Base-by-base conservation (phyloP, 2,888 invertebrate species). In the Gisinianus flammeolus region DNA sequence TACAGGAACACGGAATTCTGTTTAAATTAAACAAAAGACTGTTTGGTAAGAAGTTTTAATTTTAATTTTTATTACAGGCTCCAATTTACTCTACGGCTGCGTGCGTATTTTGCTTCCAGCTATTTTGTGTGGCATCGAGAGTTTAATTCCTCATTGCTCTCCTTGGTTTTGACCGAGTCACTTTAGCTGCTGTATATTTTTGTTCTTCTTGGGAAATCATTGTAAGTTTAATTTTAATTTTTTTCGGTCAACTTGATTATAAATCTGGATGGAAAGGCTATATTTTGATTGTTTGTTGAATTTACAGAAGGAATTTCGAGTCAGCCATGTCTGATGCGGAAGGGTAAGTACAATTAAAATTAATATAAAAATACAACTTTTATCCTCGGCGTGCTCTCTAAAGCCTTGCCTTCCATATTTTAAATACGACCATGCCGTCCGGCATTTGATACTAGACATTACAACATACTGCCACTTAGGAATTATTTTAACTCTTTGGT, bases 301-400 rank as follows among this genome's bases (percentile, higher is more conserved):
- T 56, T 80, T 79, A 10, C 79, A 84, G 83, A 82, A 84, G 84
- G 84, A 83, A 71, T 82, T 83, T 83, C 80, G 79, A 78, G 52
- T 74, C 78, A 77, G 73, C 68, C 74, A 83, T 83, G 83, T 83
- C 83, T 62, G 83, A 83, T 79, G 82, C 80, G 79, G 83, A 83
- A 83, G 83, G 83, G 83, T 83, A 68, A 81, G 79, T 80, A 12
- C 31, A 22, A 6, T 31, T 28, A 16, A 2, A 44, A 4, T 44
- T 44, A 4, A 44, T 6, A 16, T n/a, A n/a, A n/a, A n/a, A n/a
- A n/a, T 79, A 22, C 16, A 31, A 33, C 16, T 77, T n/a, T 33
- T 22, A 54, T 31, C 28, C 58, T 44, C 62, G 77, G 72, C 68
- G n/a, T 52, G 72, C 75, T 44, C 12, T n/a, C n/a, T n/a, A n/a